These are phyloP conservation scores for Baronia brevicornis DNA, from an alignment of 2,888 invertebrate genomes.

Conservation along the genomic window DNA sequence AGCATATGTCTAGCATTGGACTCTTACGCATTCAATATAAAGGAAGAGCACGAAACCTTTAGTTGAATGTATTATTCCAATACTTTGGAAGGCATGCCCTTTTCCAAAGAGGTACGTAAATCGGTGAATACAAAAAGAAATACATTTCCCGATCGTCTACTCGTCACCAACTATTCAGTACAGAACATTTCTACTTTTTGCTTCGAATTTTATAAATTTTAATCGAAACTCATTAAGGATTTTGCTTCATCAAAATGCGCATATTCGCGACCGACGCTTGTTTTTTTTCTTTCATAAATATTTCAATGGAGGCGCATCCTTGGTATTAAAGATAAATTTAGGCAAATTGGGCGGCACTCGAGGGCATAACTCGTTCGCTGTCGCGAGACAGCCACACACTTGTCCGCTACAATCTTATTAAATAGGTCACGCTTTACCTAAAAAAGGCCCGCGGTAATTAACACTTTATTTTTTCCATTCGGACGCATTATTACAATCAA, in stretches of 20 bases:
- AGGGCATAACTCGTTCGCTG: constrained; percentile 33
- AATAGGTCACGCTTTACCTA: constrained; percentile 9
- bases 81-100: constrained; percentile 10
- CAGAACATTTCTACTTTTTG: constrained; percentile 18
- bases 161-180: constrained; percentile 16
- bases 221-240: constrained; percentile 48
- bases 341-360: constrained; percentile 42
- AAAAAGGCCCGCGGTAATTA: constrained; percentile 9
- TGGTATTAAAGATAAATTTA: constrained; percentile 51
- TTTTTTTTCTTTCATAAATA: constrained; percentile 25
- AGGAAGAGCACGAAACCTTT: background rate
- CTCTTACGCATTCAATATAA: no score
- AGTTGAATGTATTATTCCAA: constrained; percentile 11
- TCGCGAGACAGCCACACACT: constrained; percentile 8
- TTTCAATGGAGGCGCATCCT: constrained; percentile 47
- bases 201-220: constrained; percentile 43
- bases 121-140: constrained; percentile 11
- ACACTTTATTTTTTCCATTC: constrained; percentile 3
- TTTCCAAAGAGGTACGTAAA: constrained; percentile 10
- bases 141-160: constrained; percentile 15
- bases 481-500: constrained; percentile 9
- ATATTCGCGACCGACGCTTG: constrained; percentile 14
- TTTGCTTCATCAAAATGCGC: constrained; percentile 51
- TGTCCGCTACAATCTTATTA: constrained; percentile 7
- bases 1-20: no score